Evolutionary conservation across 2,113 vertebrate genomes (phyloP), one percentile per base, ranked within the genome.

Genomic region (Nansenia antarctica): DNA sequence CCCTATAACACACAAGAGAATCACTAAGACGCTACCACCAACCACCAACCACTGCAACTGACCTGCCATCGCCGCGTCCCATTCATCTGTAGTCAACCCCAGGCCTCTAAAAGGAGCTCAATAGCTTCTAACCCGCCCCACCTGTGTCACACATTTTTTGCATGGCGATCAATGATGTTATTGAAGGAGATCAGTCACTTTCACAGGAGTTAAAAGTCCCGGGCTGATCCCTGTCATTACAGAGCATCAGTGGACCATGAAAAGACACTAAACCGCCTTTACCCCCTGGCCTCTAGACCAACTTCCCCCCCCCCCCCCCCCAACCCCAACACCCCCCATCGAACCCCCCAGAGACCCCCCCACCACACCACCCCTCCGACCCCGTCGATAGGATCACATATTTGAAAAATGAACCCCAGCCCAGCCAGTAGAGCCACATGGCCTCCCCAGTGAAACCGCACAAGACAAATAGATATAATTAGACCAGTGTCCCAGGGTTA

Each of bases 391-490:
- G 81, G 84, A 90, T 88, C 83, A 84, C 82, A 88, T 87, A 82
- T 86, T 78, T 91, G 86, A 89, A 90, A 91, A 92, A 91, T 90
- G 85, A 90, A 88, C 78, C 75, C 77, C 80, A 81, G 79, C 83
- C 83, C 78, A 83, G 78, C 76, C 79, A 66, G 69, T 37, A 73
- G 79, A 87, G 85, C 87, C 84, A 83, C 87, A 85, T 79, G 74
- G 85, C 81, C 86, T 91, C 82, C 81, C 70, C 66, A 73, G 85
- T 79, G 87, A 88, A 91, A 88, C 85, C 85, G 84, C 87, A 88
- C 86, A 91, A 91, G 91, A 93, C 88, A 93, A 92, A 92, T 88
- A 92, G 88, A 90, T 88, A 89, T 88, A 89, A 91, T 90, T 91
- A 91, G 89, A 90, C 89, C n/a, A 75, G 87, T 80, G 86, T 92